phyloP scores from a whole-genome alignment of 1,140 invertebrate genomes.

The Leptopilina boulardi region DNA sequence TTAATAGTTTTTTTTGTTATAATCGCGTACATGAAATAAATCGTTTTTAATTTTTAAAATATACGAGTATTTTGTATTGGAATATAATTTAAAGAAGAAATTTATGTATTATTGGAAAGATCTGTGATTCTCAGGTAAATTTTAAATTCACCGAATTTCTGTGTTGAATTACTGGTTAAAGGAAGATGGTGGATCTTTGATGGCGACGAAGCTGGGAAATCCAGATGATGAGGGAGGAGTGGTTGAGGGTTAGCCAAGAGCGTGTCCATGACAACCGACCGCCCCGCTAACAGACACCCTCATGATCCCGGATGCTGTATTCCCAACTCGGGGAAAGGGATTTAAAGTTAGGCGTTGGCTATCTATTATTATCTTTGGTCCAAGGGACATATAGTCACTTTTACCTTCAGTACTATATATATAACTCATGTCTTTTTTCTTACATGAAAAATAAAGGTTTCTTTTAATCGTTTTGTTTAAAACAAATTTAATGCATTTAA shows the following conservation, averaged over 20 bases:
- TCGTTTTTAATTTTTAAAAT: too few relatives aligned
- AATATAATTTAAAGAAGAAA: background rate
- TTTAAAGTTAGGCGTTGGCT: conserved; percentile 23
- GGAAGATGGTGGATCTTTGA: conserved; percentile 77
- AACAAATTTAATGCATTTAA: too few relatives aligned
- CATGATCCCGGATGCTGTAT: conserved; percentile 68
- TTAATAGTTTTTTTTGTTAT: too few relatives aligned
- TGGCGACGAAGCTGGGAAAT: conserved; percentile 69
- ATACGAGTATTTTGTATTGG: too few relatives aligned
- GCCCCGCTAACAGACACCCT: conserved; percentile 70
- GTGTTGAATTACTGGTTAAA: conserved; percentile 56
- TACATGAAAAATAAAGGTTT: conserved; percentile 11
- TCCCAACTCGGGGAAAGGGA: conserved; percentile 49
- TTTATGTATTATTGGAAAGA: conserved; percentile 40
- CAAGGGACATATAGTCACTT: conserved; percentile 24
- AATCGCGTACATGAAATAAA: too few relatives aligned
- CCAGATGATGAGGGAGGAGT: conserved; percentile 41
- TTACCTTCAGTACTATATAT: conserved; percentile 49
- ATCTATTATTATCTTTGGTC: conserved; percentile 12
- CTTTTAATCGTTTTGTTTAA: background rate
- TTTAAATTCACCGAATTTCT: conserved; percentile 52
- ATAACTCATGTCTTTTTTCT: conserved; percentile 35
- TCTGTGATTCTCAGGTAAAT: conserved; percentile 49
- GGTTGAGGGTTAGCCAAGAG: conserved; percentile 61
- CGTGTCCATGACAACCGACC: conserved; percentile 76